phyloP scores from a whole-genome alignment of 2,113 vertebrate genomes.

The Channa maculata region DNA sequence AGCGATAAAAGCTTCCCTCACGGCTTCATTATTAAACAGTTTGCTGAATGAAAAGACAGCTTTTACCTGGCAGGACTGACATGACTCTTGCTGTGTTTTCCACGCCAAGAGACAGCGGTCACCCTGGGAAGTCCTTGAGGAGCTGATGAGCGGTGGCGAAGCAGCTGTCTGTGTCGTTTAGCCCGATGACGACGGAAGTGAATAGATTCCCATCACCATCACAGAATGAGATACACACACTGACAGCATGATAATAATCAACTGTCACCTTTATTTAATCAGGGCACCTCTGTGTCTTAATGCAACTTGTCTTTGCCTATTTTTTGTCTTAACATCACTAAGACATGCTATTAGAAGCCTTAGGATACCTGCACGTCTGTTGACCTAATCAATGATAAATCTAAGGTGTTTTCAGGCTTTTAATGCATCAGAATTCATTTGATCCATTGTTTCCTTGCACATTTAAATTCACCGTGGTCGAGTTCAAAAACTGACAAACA shows the following conservation, averaged over 20 bases:
- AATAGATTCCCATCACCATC: slow-evolving; percentile 33
- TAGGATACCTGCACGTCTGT: too few species aligned
- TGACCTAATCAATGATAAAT: too few species aligned
- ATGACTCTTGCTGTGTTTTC: background rate
- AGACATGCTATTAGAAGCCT: too few species aligned
- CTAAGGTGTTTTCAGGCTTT: too few species aligned
- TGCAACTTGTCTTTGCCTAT: slow-evolving; percentile 5
- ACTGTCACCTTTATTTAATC: background rate
- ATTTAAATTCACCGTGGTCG: too few species aligned
- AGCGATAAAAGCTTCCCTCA: background rate
- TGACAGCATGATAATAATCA: background rate
- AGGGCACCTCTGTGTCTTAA: slow-evolving; percentile 4
- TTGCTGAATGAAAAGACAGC: background rate
- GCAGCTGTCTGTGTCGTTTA: slow-evolving; percentile 37
- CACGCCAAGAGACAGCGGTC: slow-evolving; percentile 1
- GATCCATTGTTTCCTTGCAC: too few species aligned
- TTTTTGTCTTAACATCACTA: background rate
- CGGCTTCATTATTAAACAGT: background rate
- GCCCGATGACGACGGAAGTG: background rate
- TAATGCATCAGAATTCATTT: too few species aligned
- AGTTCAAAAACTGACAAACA: too few species aligned
- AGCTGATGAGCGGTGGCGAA: slow-evolving; percentile 11
- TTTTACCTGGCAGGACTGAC: background rate
- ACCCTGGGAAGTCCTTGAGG: slow-evolving; percentile 26
- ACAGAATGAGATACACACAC: background rate